Evolutionary conservation across 2,797 vertebrate genomes (phyloP).

Genomic region (Nyctibius grandis): DNA sequence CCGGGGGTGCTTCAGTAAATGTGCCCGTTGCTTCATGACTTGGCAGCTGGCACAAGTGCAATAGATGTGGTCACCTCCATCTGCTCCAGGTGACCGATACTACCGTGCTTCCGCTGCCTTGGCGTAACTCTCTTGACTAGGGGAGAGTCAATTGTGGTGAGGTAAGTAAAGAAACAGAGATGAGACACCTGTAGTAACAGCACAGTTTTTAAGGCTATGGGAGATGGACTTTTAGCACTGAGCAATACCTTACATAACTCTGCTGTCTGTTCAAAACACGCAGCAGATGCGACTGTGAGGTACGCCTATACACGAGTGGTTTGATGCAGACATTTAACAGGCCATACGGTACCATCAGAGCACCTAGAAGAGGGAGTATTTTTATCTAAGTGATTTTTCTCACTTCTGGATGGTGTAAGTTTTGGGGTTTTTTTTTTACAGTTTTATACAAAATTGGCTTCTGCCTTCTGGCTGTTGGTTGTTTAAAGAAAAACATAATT

Average conservation of each 20-base stretch:
- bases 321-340: neutral
- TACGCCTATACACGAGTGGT: neutral
- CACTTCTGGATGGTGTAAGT: neutral
- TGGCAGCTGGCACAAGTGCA: constrained; percentile 14
- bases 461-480: neutral
- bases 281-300: neutral
- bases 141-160: constrained; percentile 46
- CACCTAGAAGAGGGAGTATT: neutral
- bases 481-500: neutral
- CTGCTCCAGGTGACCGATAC: constrained; percentile 13
- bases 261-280: neutral
- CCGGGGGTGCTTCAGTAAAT: neutral
- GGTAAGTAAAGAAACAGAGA: constrained; percentile 61
- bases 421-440: neutral
- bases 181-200: neutral
- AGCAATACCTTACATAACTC: neutral
- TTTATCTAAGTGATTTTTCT: neutral
- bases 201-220: neutral
- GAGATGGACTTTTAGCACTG: neutral
- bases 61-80: constrained; percentile 37
- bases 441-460: neutral
- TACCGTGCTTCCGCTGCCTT: constrained; percentile 38
- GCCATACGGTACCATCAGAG: neutral
- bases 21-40: neutral
- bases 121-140: constrained; percentile 61